phyloP scores from a whole-genome alignment of 2,113 vertebrate species.

The Tachuris rubrigastra region DNA sequence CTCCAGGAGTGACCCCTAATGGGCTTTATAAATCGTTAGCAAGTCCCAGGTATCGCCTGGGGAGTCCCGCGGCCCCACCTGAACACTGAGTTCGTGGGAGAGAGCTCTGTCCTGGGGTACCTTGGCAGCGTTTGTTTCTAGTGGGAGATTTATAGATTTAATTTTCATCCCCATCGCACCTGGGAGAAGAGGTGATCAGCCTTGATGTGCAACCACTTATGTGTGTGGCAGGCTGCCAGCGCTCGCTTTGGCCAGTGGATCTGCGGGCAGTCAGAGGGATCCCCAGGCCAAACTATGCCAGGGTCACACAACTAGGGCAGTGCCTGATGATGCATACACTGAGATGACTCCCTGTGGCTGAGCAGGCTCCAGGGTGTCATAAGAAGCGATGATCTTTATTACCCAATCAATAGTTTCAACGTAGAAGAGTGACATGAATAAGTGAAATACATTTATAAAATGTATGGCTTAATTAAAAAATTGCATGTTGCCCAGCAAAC shows the following conservation, averaged over 20 bases:
- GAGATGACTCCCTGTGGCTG: neutral
- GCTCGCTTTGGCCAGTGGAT: fast-evolving
- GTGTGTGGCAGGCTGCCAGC: neutral
- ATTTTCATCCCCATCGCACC: neutral
- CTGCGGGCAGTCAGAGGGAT: neutral
- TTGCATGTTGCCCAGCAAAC: neutral
- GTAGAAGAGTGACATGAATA: neutral
- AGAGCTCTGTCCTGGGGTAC: neutral
- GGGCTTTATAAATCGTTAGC: fast-evolving
- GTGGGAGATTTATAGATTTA: too few relatives aligned
- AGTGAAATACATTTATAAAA: neutral
- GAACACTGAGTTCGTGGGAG: neutral
- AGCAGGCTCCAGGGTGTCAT: neutral
- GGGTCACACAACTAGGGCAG: neutral
- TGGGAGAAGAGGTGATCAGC: neutral
- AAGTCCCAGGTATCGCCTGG: neutral
- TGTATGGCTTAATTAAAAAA: neutral
- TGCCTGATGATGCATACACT: neutral
- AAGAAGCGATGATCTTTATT: conserved; percentile 5
- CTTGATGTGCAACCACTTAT: fast-evolving
- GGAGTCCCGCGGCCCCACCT: too few relatives aligned
- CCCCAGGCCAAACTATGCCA: fast-evolving
- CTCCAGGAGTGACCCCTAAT: fast-evolving
- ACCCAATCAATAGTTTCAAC: neutral
- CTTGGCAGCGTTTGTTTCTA: neutral